A percentile compares a stretch with the other conserved stretches of the same genome.
Evolutionary conservation across 2,888 invertebrate species (phyloP).

Genomic region (Orthosia incerta): DNA sequence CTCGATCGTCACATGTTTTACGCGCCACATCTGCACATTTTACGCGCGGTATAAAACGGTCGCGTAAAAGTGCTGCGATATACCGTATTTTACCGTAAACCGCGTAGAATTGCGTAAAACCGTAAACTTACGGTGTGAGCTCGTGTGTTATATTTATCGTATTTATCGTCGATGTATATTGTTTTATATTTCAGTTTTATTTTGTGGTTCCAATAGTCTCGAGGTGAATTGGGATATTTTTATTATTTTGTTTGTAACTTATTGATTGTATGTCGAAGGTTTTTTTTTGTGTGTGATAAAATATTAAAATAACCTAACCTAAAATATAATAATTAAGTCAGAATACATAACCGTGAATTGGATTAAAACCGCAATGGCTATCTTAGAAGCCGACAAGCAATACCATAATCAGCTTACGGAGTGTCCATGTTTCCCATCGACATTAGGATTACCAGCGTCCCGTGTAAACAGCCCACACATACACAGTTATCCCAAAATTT

Average conservation of each 20-base stretch:
- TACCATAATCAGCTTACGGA: slow-evolving; percentile 19
- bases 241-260: not conserved
- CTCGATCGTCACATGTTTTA: slow-evolving; percentile 22
- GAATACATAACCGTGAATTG: too few relatives aligned
- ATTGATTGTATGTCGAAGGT: not conserved
- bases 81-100: slow-evolving; percentile 36
- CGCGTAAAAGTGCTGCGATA: slow-evolving; percentile 40
- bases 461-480: slow-evolving; percentile 58
- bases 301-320: too few relatives aligned
- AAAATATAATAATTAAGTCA: too few relatives aligned
- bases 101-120: slow-evolving; percentile 33
- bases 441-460: slow-evolving; percentile 36
- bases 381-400: not conserved
- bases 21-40: slow-evolving; percentile 37
- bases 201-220: not conserved
- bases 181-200: slow-evolving; percentile 21
- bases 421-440: slow-evolving; percentile 17
- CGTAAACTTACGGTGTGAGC: slow-evolving; percentile 46
- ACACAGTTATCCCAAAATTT: slow-evolving; percentile 55
- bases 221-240: not conserved
- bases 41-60: slow-evolving; percentile 49
- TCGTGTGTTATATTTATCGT: slow-evolving; percentile 45
- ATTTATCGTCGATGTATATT: slow-evolving; percentile 43
- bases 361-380: not conserved
- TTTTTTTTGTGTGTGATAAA: not conserved